A percentile compares a stretch with the other conserved stretches of the same genome.
Evolutionary conservation across 2,797 vertebrate species (phyloP).

Genomic region (Luscinia luscinia): DNA sequence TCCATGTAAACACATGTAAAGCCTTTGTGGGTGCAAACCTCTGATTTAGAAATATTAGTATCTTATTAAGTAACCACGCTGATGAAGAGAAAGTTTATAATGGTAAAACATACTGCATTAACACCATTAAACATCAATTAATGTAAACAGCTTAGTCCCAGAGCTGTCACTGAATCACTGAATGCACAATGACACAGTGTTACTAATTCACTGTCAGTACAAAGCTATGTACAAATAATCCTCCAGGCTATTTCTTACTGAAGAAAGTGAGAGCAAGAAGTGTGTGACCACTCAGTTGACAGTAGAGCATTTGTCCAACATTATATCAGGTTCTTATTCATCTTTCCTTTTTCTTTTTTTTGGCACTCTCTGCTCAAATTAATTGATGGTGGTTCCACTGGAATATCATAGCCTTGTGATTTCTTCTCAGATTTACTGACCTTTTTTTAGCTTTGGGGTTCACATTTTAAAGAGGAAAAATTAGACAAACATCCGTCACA

Average conservation of each 20-base stretch:
- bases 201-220: constrained; percentile 67
- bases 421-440: constrained; percentile 63
- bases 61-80: constrained; percentile 29
- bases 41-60: constrained; percentile 36
- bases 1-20: not conserved
- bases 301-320: constrained; percentile 60
- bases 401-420: constrained; percentile 65
- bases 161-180: constrained; percentile 59
- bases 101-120: constrained; percentile 47
- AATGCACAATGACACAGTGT: constrained; percentile 58
- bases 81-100: constrained; percentile 55
- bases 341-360: not conserved
- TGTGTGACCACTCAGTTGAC: constrained; percentile 66
- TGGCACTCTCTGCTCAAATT: constrained; percentile 45
- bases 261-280: constrained; percentile 57
- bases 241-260: constrained; percentile 55
- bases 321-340: constrained; percentile 61
- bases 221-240: constrained; percentile 67
- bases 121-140: constrained; percentile 68
- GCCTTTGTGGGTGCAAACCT: not conserved
- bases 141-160: constrained; percentile 64
- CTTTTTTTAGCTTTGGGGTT: constrained; percentile 53
- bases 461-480: constrained; percentile 41
- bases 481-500: constrained; percentile 48
- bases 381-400: constrained; percentile 58